Percentiles rank a stretch among this genome's conserved stretches.
These are phyloP conservation scores for Hydrochoerus hydrochaeris DNA, from an alignment of 2,113 vertebrate genomes.

Conservation along the genomic window DNA sequence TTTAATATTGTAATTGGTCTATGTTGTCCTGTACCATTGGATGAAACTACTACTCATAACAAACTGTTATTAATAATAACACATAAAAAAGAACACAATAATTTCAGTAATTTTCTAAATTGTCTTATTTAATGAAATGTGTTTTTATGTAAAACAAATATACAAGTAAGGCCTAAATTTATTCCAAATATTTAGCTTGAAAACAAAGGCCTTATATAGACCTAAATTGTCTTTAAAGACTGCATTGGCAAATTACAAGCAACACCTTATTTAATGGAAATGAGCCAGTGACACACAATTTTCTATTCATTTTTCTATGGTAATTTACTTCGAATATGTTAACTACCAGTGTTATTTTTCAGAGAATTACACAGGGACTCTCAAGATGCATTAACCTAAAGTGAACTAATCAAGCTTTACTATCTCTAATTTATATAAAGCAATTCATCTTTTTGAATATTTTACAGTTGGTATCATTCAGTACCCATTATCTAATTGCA, in stretches of 20 bases:
- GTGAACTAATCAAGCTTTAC: slow-evolving; percentile 72
- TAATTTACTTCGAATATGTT: slow-evolving; percentile 67
- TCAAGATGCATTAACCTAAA: slow-evolving; percentile 73
- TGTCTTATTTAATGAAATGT: neutral
- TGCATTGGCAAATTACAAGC: slow-evolving; percentile 1
- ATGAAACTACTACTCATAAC: neutral
- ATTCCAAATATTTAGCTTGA: slow-evolving; percentile 50
- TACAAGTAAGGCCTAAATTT: neutral
- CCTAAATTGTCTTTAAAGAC: slow-evolving; percentile 20
- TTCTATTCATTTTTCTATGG: slow-evolving; percentile 47
- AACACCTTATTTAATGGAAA: slow-evolving; percentile 47
- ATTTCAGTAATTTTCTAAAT: neutral
- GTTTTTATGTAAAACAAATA: neutral
- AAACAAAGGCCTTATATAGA: neutral
- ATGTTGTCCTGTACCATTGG: neutral
- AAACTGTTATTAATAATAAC: neutral
- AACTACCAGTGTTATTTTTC: slow-evolving; percentile 61
- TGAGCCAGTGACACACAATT: slow-evolving; percentile 39
- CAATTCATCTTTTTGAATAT: slow-evolving; percentile 70
- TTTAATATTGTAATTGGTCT: neutral
- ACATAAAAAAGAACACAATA: neutral
- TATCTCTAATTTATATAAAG: slow-evolving; percentile 73
- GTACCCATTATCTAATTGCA: slow-evolving; percentile 61
- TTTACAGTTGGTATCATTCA: slow-evolving; percentile 60
- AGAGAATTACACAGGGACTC: slow-evolving; percentile 51